Percentiles rank a stretch among this genome's conserved stretches.
Evolutionary conservation across 2,113 vertebrate genomes (phyloP).

Genomic region (Microtus richardsoni): DNA sequence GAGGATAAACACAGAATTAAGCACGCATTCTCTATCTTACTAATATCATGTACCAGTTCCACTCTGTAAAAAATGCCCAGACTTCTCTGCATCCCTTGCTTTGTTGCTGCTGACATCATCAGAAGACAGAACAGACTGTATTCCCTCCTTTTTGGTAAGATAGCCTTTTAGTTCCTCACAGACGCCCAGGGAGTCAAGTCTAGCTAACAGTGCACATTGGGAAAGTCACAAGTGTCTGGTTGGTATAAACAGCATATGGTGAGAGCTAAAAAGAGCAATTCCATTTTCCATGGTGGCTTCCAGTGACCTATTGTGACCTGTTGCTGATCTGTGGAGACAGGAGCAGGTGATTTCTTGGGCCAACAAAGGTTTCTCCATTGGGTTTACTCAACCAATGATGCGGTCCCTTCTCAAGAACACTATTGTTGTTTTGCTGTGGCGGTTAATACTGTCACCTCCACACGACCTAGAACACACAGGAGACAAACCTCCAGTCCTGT

Average conservation of each 20-base stretch:
- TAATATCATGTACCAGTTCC: neutral
- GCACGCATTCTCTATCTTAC: neutral
- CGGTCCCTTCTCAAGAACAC: neutral
- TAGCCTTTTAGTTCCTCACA: conserved; percentile 1
- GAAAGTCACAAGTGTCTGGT: conserved; percentile 29
- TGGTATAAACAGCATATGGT: neutral
- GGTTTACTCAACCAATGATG: neutral
- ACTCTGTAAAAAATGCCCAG: conserved; percentile 11
- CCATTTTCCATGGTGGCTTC: neutral
- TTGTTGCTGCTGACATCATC: neutral
- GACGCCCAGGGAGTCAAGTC: neutral
- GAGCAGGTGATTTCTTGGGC: neutral
- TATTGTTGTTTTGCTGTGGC: neutral
- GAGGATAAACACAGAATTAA: neutral
- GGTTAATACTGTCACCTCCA: neutral
- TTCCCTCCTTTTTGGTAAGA: neutral
- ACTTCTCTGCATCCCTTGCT: neutral
- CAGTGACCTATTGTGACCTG: neutral
- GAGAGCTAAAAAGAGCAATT: conserved; percentile 3
- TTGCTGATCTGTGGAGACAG: neutral
- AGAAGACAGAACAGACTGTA: neutral
- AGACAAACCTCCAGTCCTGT: neutral
- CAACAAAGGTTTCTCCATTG: neutral
- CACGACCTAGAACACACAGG: neutral
- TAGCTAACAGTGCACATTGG: neutral